These are phyloP conservation scores for Orchestes rusci DNA, from an alignment of 2,888 invertebrate species.

Conservation along the genomic window DNA sequence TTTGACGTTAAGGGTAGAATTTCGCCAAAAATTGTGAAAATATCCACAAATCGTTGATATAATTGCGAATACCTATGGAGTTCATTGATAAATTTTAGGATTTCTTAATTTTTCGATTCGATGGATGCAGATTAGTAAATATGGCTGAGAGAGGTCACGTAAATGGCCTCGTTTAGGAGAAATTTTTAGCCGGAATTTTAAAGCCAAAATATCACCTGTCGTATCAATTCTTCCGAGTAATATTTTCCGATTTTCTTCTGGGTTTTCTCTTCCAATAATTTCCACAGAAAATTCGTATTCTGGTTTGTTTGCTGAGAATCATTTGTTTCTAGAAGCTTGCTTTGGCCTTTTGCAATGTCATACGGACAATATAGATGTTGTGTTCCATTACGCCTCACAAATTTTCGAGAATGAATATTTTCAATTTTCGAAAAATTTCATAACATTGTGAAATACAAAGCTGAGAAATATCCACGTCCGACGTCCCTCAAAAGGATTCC, in stretches of 20 bases:
- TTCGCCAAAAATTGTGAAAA: conserved; percentile 28
- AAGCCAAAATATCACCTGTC: conserved; percentile 7
- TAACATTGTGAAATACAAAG: no score
- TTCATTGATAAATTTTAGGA: not conserved
- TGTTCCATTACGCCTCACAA: no score
- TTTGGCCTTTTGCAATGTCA: no score
- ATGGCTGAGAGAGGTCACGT: conserved; percentile 27
- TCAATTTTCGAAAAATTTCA: no score
- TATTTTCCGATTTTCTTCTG: conserved; percentile 11
- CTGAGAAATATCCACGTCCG: no score
- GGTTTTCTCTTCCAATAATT: conserved; percentile 14
- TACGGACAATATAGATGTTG: no score
- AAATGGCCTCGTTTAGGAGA: conserved; percentile 18
- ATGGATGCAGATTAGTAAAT: conserved; percentile 27
- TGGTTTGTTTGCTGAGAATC: no score
- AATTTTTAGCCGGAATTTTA: conserved; percentile 1
- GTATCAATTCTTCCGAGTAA: conserved; percentile 7
- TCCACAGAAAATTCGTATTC: no score
- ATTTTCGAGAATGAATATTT: no score
- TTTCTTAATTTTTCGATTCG: not conserved
- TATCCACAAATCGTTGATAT: conserved; percentile 29
- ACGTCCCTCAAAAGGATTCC: no score
- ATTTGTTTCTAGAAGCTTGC: no score
- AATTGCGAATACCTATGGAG: conserved; percentile 10
- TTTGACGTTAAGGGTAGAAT: conserved; percentile 23